Base-by-base conservation (phyloP, 2,113 vertebrate species). In the Anolis carolinensis region DNA sequence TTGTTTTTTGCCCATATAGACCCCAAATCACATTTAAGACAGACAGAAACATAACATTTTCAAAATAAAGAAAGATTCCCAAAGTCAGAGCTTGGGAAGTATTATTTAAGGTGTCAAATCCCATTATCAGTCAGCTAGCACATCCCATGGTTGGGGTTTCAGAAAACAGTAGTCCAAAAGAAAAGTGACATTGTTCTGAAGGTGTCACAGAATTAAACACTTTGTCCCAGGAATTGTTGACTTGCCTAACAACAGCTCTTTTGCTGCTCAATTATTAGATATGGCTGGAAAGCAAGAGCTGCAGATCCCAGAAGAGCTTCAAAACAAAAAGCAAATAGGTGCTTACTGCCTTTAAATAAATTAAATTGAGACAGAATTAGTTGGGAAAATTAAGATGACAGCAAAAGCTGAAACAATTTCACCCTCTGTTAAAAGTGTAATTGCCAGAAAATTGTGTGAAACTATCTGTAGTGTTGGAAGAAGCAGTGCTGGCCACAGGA, bases 401-500 rank as follows among this genome's bases (percentile, higher is more conserved):
- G 87, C 20, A 92, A 91, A 92, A 92, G 21, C 88, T 65, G 80
- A 81, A 86, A 93, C 81, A 85, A 91, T 93, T 91, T 92, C 79
- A 89, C 89, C 13, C 50, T 80, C 76, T 89, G 88, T 93, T 94
- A 90, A 91, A 67, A 93, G 32, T 90, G 79, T 88, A 93, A 93
- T 91, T 93, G 78, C 84, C 87, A 92, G 83, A 91, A 92, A 92
- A 91, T 87, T 82, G 63, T 89, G 39, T 36, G 59, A 91, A 88
- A 86, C 92, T 88, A 27, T 90, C 87, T 81, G 65, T 78, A 63
- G 55, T 81, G 9, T 85, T 81, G 92, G 76, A 89, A 85, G 87
- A 89, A 87, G 87, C 82, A 32, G 0, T 82, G 63, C 63, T 30
- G 83, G 34, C 65, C 88, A 71, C 79, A 90, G 52, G 63, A 81